Percentiles rank a stretch among this genome's conserved stretches.
These are phyloP conservation scores for Dreissena polymorpha DNA, from an alignment of 1,140 invertebrate genomes.

Conservation along the genomic window DNA sequence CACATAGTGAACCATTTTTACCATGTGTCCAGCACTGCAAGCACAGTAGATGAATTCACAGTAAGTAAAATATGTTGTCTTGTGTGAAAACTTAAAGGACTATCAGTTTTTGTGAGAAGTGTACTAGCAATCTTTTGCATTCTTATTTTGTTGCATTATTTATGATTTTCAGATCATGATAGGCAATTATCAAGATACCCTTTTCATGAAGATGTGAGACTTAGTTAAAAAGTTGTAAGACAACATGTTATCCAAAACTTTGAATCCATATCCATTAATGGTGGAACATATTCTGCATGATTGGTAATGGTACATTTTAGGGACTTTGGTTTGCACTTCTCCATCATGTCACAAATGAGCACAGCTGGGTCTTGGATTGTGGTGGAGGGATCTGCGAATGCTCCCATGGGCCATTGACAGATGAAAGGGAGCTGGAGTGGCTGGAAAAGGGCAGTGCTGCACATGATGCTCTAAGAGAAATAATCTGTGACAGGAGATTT, in stretches of 20 bases:
- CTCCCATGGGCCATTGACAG: slow-evolving; percentile 2
- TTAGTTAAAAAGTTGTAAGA: too few species aligned
- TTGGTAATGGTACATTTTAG: background rate
- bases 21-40: background rate
- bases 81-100: too few species aligned
- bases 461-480: background rate
- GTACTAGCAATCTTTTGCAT: too few species aligned
- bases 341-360: slow-evolving; percentile 17
- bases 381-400: background rate
- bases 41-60: background rate
- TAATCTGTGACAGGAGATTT: slow-evolving; percentile 17
- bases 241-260: too few species aligned
- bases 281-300: slow-evolving; percentile 1
- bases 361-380: slow-evolving; percentile 3
- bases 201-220: too few species aligned
- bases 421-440: slow-evolving; percentile 3
- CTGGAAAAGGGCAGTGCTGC: background rate
- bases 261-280: background rate
- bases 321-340: slow-evolving; percentile 10
- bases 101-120: too few species aligned
- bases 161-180: too few species aligned
- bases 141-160: too few species aligned
- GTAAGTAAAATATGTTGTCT: background rate
- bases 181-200: too few species aligned
- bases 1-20: slow-evolving; percentile 9